phyloP scores from a whole-genome alignment of 2,113 vertebrate genomes.

The Calidris pygmaea region DNA sequence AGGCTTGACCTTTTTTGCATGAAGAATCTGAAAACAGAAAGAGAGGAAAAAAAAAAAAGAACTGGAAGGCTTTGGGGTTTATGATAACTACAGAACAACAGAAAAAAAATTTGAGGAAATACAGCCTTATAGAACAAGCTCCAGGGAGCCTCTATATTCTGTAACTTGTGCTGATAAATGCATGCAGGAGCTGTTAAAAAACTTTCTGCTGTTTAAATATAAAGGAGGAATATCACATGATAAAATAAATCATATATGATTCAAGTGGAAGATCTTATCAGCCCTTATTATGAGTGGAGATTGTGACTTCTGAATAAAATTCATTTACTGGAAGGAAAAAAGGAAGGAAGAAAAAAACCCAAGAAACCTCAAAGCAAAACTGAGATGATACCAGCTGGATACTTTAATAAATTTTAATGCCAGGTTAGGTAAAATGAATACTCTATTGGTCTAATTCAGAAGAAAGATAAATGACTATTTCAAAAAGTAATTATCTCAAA shows the following conservation, averaged over 20 bases:
- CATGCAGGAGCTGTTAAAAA: neutral
- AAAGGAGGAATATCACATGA: neutral
- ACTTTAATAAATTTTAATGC: neutral
- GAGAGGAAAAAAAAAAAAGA: neutral
- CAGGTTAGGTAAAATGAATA: neutral
- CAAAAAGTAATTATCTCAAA: neutral
- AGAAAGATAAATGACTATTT: neutral
- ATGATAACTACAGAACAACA: neutral
- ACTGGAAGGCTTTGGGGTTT: neutral
- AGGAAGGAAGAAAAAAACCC: fast-evolving
- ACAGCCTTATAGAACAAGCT: neutral
- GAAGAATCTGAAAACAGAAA: neutral
- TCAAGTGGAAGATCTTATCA: neutral
- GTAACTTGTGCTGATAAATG: neutral
- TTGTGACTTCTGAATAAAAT: neutral
- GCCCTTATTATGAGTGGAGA: neutral
- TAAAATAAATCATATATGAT: neutral
- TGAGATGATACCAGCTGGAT: neutral
- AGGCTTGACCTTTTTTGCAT: neutral
- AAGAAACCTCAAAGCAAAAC: neutral
- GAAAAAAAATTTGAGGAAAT: neutral
- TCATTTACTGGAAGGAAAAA: neutral
- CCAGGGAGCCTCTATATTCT: neutral
- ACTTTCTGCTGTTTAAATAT: neutral
- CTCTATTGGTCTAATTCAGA: neutral